phyloP scores from a whole-genome alignment of 53 echinoderm and acorn worm genomes.

The Echinometra lucunter region DNA sequence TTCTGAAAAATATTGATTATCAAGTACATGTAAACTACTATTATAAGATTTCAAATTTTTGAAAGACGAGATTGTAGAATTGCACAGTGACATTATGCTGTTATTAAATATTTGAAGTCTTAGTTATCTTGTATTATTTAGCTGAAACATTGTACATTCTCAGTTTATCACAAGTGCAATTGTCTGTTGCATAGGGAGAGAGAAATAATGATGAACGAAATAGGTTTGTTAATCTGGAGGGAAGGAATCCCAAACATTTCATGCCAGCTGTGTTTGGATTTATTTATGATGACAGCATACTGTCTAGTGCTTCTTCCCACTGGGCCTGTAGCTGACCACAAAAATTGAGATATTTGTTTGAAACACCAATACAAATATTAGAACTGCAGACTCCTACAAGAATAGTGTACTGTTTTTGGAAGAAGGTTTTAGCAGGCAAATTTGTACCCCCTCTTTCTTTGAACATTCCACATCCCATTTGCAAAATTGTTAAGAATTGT shows the following conservation, averaged over 20 bases:
- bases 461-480: not conserved
- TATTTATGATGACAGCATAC: constrained; percentile 38
- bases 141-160: not conserved
- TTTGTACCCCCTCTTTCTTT: not conserved
- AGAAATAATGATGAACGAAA: constrained; percentile 17
- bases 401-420: too few species aligned
- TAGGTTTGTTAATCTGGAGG: not conserved
- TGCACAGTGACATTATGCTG: too few species aligned
- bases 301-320: constrained; percentile 45
- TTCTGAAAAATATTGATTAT: too few species aligned
- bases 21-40: too few species aligned
- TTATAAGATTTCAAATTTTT: too few species aligned
- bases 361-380: not conserved
- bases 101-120: too few species aligned
- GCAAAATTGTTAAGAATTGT: not conserved
- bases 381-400: not conserved
- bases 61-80: too few species aligned
- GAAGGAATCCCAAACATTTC: constrained; percentile 45
- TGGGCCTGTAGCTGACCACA: not conserved
- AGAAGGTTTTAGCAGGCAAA: not conserved
- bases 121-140: too few species aligned
- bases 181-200: not conserved
- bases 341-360: not conserved
- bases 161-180: not conserved
- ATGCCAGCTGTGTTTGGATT: constrained; percentile 54